These are phyloP conservation scores for Drosophila equinoxialis DNA, from an alignment of 1,140 invertebrate genomes.

Conservation along the genomic window DNA sequence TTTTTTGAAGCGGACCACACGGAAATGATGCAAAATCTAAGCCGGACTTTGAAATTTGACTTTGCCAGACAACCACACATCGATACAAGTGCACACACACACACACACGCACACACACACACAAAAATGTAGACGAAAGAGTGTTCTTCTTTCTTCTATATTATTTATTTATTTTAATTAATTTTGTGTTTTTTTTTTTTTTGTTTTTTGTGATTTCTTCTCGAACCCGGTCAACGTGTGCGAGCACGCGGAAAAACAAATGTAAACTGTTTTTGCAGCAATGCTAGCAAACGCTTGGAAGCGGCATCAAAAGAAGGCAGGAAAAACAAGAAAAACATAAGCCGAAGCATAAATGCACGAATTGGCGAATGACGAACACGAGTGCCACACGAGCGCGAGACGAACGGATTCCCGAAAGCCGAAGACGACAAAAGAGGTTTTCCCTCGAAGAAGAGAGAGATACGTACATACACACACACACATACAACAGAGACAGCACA, in stretches of 20 bases:
- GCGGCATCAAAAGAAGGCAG: conserved; percentile 20
- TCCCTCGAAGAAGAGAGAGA: conserved; percentile 3
- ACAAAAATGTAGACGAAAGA: conserved; percentile 23
- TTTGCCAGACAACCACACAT: conserved; percentile 19
- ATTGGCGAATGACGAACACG: conserved; percentile 1
- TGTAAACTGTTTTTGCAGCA: conserved; percentile 82
- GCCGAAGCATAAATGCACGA: conserved; percentile 23
- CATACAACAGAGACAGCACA: conserved; percentile 16
- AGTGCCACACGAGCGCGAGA: neutral
- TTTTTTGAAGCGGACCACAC: neutral
- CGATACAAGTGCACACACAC: conserved; percentile 14
- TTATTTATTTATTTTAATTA: no score
- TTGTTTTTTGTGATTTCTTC: conserved; percentile 15
- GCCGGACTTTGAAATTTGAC: conserved; percentile 6
- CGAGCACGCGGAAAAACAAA: conserved; percentile 83
- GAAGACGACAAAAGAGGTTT: conserved; percentile 3
- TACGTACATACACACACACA: conserved; percentile 15
- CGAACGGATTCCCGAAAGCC: neutral
- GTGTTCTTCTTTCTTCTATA: conserved; percentile 15
- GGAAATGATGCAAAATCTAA: neutral
- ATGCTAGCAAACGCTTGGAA: conserved; percentile 48
- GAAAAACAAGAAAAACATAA: conserved; percentile 21
- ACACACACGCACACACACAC: conserved; percentile 23
- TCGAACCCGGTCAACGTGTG: conserved; percentile 79
- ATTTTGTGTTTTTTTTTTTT: no score